These are phyloP conservation scores for Tachycineta bicolor DNA, from an alignment of 2,113 vertebrate species.

Conservation along the genomic window DNA sequence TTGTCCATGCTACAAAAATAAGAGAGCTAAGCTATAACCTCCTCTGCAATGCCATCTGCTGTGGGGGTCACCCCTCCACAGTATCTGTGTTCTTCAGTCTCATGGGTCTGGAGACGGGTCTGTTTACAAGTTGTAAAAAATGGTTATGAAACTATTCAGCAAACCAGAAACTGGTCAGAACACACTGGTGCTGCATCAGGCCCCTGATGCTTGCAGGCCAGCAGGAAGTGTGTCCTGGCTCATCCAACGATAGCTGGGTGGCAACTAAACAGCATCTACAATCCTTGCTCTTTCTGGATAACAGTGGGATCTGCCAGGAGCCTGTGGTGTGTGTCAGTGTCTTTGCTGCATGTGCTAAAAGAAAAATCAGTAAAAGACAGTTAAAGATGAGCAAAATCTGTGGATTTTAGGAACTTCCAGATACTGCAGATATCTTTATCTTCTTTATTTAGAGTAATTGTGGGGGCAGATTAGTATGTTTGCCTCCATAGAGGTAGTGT, in stretches of 20 bases:
- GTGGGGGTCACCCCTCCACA: background rate
- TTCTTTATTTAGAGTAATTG: background rate
- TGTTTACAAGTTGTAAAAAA: background rate
- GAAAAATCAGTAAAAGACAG: background rate
- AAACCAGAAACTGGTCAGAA: background rate
- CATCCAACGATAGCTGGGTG: accelerated
- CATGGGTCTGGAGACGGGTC: background rate
- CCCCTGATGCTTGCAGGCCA: background rate
- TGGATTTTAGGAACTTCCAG: background rate
- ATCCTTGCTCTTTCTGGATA: background rate
- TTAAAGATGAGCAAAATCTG: background rate
- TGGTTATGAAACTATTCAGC: background rate
- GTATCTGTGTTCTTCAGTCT: background rate
- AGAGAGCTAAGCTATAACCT: background rate
- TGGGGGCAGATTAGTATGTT: background rate
- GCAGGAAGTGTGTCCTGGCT: background rate
- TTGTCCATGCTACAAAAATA: background rate
- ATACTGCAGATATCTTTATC: background rate
- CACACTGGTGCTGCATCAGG: background rate
- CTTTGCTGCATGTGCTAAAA: background rate
- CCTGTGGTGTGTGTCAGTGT: background rate
- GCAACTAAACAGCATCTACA: background rate
- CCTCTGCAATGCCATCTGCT: background rate
- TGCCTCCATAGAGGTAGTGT: background rate
- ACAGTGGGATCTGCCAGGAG: background rate